These are phyloP conservation scores for Stercorarius parasiticus DNA, from an alignment of 2,113 vertebrate species.

Conservation along the genomic window DNA sequence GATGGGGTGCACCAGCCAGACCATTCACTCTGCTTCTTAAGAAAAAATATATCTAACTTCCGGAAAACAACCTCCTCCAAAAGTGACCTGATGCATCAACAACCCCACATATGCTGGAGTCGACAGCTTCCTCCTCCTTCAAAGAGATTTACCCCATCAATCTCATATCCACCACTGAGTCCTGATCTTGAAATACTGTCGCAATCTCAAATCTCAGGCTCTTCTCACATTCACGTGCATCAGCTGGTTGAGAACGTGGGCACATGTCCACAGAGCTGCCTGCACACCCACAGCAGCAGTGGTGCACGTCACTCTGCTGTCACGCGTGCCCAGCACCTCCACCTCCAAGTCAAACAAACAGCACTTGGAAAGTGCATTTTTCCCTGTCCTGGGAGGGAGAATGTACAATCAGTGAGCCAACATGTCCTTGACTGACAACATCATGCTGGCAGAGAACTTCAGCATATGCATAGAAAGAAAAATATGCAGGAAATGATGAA, in stretches of 20 bases:
- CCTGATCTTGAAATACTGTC: background rate
- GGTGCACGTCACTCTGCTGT: background rate
- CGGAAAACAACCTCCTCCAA: background rate
- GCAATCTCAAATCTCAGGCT: background rate
- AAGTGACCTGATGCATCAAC: background rate
- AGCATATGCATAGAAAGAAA: rapidly evolving
- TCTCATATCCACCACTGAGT: background rate
- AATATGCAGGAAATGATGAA: background rate
- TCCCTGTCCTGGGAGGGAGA: background rate
- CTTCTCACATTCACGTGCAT: background rate
- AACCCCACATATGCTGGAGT: background rate
- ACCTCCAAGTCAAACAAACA: background rate
- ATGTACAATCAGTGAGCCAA: background rate
- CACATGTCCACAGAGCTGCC: rapidly evolving
- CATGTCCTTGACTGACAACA: background rate
- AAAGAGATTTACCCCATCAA: background rate
- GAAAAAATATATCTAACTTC: background rate
- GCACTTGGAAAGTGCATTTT: background rate
- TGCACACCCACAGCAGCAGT: background rate
- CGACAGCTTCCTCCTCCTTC: background rate
- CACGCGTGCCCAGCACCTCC: rapidly evolving
- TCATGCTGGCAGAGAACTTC: background rate
- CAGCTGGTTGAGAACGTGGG: rapidly evolving
- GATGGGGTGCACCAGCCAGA: background rate
- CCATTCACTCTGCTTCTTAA: background rate